Evolutionary conservation across 2,797 vertebrate species (phyloP), one percentile per base, ranked within the genome.

Genomic region (Periparus ater): DNA sequence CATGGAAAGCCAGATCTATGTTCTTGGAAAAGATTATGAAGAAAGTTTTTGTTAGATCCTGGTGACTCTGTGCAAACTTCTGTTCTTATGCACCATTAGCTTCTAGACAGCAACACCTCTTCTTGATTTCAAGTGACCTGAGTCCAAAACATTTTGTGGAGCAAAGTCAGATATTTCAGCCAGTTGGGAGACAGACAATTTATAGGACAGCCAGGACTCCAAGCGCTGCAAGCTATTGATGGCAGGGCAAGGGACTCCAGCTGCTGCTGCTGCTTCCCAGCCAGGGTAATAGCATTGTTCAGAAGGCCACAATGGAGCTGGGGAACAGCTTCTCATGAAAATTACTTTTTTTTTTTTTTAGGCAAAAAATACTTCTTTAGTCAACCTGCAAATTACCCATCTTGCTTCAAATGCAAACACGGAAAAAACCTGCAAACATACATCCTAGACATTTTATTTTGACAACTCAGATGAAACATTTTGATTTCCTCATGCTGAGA

Each of bases 381-480:
- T 93, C 80, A 76, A 85, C 91, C 63, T 91, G 60, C 26, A 95
- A 93, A 95, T 93, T 87, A 76, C 67, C 54, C 48, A 58, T 65
- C 80, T 91, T 94, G 40, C 63, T 94, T 89, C 72, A 95, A 85
- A 93, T 71, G 92, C 74, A 89, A 96, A 93, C 90, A 78, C 7
- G 11, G 40, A 51, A 77, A 88, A 91, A 91, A 38, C 27, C 67
- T 85, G 81, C 57, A 87, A 96, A 89, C 72, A 54, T 77, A 79
- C n/a, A 91, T 77, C 45, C 75, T 89, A 72, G 68, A 89, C 8
- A 1, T 73, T 92, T 96, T 97, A 89, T 92, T 97, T 96, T 94
- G 88, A 95, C 93, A 93, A 68, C 42, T 93, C 48, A 30, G 53
- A 93, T 87, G 86, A 95, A 96, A 93, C 89, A 95, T 93, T 96